Evolutionary conservation across 2,113 vertebrate species (phyloP).

Genomic region (Apistogramma diplotaenia): DNA sequence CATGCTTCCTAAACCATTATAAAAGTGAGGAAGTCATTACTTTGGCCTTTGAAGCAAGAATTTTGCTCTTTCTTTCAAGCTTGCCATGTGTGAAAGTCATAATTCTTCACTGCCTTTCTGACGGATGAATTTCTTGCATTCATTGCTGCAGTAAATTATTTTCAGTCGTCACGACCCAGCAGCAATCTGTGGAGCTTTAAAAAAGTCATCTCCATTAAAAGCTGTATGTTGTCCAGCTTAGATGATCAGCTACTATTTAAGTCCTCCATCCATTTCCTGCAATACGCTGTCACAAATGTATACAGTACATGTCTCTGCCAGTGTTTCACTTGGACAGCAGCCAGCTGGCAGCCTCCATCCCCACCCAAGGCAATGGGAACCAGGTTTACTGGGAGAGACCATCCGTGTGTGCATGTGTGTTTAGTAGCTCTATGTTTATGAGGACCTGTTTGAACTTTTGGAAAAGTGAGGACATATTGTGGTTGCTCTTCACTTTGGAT

Average conservation of each 20-base stretch:
- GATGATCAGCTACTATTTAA: neutral
- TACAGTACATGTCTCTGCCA: neutral
- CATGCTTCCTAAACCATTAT: neutral
- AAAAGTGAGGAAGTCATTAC: neutral
- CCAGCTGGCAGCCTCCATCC: neutral
- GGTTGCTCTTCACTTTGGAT: neutral
- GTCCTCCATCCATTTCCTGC: neutral
- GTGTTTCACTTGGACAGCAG: neutral
- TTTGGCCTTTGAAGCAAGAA: neutral
- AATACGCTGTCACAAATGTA: neutral
- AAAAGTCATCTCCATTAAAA: neutral
- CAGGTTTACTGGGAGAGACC: neutral
- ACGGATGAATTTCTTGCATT: neutral
- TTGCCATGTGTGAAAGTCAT: neutral
- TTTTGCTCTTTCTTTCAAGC: neutral
- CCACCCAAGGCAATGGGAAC: neutral
- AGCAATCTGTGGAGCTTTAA: neutral
- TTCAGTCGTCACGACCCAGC: neutral
- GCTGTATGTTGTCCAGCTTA: neutral
- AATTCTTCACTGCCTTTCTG: neutral
- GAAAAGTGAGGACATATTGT: neutral
- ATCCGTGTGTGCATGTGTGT: neutral
- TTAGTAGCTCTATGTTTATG: neutral
- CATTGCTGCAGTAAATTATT: neutral
- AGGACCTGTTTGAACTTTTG: no score